A percentile compares a stretch with the other conserved stretches of the same genome.
Evolutionary conservation across 2,888 invertebrate species (phyloP).

Genomic region (Noctua janthe): DNA sequence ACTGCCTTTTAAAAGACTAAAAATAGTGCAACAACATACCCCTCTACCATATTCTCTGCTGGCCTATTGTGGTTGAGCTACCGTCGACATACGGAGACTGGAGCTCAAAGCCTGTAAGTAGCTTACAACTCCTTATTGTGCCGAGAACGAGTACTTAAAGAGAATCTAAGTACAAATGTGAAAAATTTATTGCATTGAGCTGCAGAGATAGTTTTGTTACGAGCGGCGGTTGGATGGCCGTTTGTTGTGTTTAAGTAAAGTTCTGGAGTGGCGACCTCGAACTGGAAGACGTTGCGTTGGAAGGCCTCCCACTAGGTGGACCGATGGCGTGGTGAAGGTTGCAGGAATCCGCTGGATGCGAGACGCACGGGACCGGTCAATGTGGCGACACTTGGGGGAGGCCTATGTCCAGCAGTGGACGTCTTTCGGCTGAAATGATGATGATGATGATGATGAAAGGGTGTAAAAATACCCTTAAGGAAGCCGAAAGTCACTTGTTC

Average conservation of each 20-base stretch:
- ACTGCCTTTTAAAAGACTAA: neutral
- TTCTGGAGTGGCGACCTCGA: no score
- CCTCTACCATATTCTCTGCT: neutral
- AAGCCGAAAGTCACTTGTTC: no score
- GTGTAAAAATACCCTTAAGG: no score
- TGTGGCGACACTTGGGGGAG: no score
- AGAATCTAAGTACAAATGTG: neutral
- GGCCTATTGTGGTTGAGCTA: neutral
- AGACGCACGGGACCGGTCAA: no score
- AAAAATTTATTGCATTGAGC: constrained; percentile 12
- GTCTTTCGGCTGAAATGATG: no score
- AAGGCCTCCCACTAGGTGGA: no score
- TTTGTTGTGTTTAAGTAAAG: neutral
- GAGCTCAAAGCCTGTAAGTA: constrained; percentile 27
- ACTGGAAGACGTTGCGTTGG: no score
- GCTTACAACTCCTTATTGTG: constrained; percentile 31
- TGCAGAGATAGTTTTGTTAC: neutral
- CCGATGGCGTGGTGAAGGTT: no score
- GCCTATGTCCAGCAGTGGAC: no score
- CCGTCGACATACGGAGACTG: neutral
- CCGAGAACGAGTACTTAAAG: neutral
- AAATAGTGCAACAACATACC: neutral
- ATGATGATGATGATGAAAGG: no score
- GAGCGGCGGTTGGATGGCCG: neutral
- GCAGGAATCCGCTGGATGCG: no score